phyloP scores from a whole-genome alignment of 35 echinoderm and acorn worm species.

The Acanthaster planci region DNA sequence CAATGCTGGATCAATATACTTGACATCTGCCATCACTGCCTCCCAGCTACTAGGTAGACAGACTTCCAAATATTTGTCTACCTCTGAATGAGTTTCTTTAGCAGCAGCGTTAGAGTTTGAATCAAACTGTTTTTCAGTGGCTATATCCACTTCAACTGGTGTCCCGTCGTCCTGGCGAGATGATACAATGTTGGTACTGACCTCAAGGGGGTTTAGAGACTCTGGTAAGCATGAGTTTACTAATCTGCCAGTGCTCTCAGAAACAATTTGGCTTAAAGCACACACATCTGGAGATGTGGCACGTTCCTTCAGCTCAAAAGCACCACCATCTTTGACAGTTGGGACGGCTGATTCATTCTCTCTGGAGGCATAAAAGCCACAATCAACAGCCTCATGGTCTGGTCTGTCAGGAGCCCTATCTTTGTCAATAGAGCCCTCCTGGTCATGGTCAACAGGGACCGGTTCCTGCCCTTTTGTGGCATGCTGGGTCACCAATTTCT shows the following conservation, averaged over 20 bases:
- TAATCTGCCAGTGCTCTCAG: not conserved
- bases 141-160: not conserved
- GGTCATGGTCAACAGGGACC: not conserved
- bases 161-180: not conserved
- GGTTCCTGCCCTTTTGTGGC: not conserved
- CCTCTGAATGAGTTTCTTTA: not conserved
- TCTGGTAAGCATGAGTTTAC: not conserved
- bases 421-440: constrained; percentile 9
- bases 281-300: not conserved
- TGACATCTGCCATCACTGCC: constrained; percentile 14
- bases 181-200: not conserved
- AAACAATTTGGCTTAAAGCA: not conserved
- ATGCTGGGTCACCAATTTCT: constrained; percentile 12
- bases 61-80: not conserved
- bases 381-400: not conserved
- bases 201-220: not conserved
- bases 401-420: not conserved
- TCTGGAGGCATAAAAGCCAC: no score
- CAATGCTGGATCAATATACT: constrained; percentile 35
- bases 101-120: no score
- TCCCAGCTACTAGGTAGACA: constrained; percentile 33
- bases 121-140: not conserved
- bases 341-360: not conserved
- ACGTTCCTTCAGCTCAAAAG: not conserved
- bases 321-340: not conserved